phyloP scores from a whole-genome alignment of 1,140 invertebrate genomes.

The Saxidomus purpurata region DNA sequence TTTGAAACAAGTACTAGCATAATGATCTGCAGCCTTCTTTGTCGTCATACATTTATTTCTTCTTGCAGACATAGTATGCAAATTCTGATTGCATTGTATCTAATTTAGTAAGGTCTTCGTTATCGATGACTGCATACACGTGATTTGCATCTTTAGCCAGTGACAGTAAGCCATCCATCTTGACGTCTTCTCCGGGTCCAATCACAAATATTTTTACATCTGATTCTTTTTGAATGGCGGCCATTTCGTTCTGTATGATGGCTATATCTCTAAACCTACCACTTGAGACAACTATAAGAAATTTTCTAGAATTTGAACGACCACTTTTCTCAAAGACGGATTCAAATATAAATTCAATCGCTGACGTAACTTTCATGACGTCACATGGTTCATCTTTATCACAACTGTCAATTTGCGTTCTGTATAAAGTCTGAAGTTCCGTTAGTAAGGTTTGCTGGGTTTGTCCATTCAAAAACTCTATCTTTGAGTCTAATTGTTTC shows the following conservation, averaged over 20 bases:
- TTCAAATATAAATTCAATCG: neutral
- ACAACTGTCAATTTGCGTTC: neutral
- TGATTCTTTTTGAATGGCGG: neutral
- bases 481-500: neutral
- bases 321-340: neutral
- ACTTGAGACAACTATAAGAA: neutral
- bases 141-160: neutral
- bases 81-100: neutral
- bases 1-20: too few species aligned
- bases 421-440: neutral
- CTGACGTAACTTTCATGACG: neutral
- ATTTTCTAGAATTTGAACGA: neutral
- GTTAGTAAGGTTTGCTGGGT: neutral
- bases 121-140: neutral
- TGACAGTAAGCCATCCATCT: neutral
- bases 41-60: too few species aligned
- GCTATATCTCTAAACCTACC: neutral
- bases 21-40: too few species aligned
- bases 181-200: neutral
- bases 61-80: too few species aligned
- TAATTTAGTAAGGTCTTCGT: neutral
- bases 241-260: neutral
- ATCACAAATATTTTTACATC: conserved; percentile 6
- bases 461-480: neutral
- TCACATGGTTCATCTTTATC: neutral